Conservation (phyloP, 2,797 vertebrate genomes). For the Sebastes steindachneri region DNA sequence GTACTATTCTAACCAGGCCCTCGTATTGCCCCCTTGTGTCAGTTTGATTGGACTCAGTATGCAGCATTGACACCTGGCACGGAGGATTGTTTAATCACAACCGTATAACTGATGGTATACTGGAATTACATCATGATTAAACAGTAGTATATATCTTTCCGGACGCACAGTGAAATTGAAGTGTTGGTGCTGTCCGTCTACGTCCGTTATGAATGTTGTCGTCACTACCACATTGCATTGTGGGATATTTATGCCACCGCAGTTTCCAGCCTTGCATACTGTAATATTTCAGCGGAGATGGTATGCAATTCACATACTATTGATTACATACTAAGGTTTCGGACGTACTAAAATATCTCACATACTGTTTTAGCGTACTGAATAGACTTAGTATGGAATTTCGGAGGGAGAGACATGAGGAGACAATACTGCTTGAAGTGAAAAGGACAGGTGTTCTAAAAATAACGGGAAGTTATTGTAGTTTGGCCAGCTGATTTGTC, state of each 20-base stretch:
- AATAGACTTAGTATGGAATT: neutral
- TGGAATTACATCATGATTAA: conserved; percentile 26
- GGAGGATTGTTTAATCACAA: conserved; percentile 27
- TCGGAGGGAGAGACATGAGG: neutral
- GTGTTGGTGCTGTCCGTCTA: no score
- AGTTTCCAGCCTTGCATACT: no score
- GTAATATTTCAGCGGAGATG: no score
- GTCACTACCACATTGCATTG: no score
- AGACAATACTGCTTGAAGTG: neutral
- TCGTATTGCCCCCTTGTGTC: neutral
- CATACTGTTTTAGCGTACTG: no score
- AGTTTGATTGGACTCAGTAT: conserved; percentile 12
- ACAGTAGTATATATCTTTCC: no score
- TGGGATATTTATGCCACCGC: no score
- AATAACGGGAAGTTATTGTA: neutral
- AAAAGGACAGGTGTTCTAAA: neutral
- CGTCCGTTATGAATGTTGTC: no score
- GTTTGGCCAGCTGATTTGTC: neutral
- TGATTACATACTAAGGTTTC: no score
- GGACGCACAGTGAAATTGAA: no score
- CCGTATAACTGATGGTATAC: neutral
- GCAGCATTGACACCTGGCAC: conserved; percentile 10
- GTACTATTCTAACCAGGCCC: neutral
- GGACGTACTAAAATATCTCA: no score
- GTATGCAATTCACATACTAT: no score